A percentile compares a stretch with the other conserved stretches of the same genome.
Conservation (phyloP, 2,888 invertebrate genomes). For the Spodoptera exigua region DNA sequence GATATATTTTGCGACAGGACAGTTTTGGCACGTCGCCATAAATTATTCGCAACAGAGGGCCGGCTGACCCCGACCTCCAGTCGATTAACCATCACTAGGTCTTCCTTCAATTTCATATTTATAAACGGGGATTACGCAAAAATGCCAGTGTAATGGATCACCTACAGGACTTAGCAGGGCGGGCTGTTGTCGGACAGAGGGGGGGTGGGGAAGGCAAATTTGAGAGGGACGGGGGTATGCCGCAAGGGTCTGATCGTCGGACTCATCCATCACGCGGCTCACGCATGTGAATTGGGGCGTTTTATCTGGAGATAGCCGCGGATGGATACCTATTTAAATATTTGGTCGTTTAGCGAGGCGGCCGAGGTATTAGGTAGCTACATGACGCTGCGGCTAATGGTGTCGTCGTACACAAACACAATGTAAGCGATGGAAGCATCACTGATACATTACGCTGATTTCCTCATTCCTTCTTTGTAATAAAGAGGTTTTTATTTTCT, state of each 20-base stretch:
- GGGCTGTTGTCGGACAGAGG: conserved; percentile 70
- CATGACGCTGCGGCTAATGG: conserved; percentile 70
- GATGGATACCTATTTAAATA: conserved; percentile 87
- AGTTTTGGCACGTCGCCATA: conserved; percentile 76
- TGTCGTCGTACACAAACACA: conserved; percentile 45
- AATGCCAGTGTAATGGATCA: conserved; percentile 89
- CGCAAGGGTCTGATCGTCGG: conserved; percentile 87
- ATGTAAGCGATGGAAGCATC: conserved; percentile 17
- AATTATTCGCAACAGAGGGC: conserved; percentile 79
- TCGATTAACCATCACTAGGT: conserved; percentile 88
- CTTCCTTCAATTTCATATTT: conserved; percentile 89
- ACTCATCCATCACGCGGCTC: conserved; percentile 88
- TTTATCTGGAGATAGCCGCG: conserved; percentile 88
- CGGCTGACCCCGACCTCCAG: conserved; percentile 86
- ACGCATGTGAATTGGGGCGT: conserved; percentile 89
- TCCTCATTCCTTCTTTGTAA: no score
- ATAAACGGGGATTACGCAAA: conserved; percentile 89
- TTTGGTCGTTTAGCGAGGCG: conserved; percentile 81
- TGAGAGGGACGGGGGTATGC: conserved; percentile 77
- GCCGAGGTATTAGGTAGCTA: conserved; percentile 58
- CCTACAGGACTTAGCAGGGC: conserved; percentile 85
- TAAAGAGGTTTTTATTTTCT: no score
- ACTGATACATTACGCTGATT: not conserved
- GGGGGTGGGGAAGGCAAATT: conserved; percentile 83
- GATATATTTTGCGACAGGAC: conserved; percentile 60